Evolutionary conservation across 2,113 vertebrate genomes (phyloP).

Genomic region (Ia io): DNA sequence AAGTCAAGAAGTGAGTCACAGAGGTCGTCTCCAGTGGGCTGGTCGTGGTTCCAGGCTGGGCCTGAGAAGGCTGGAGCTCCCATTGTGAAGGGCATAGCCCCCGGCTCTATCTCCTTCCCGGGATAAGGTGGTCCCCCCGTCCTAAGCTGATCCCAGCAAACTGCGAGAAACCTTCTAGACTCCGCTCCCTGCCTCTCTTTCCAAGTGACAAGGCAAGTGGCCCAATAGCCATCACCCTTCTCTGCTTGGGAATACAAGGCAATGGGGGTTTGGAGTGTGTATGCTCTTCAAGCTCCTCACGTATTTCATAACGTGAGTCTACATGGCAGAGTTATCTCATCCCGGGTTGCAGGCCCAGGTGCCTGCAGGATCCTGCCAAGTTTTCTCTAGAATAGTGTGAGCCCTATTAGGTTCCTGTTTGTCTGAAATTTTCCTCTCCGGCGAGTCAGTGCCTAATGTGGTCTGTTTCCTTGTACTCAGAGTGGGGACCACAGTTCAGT

Average conservation of each 20-base stretch:
- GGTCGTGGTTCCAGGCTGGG: not conserved
- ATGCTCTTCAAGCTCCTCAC: not conserved
- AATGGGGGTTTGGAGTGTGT: not conserved
- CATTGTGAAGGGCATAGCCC: not conserved
- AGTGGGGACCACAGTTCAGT: not conserved
- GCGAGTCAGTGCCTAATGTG: not conserved
- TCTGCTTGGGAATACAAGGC: not conserved
- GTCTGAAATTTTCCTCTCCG: constrained; percentile 12
- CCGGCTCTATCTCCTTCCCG: not conserved
- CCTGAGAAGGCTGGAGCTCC: not conserved
- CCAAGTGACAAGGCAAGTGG: not conserved
- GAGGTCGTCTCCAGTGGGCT: not conserved
- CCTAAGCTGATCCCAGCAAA: not conserved
- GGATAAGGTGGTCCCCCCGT: not conserved
- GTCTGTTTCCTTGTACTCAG: not conserved
- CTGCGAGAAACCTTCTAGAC: not conserved
- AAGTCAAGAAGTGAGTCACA: not conserved
- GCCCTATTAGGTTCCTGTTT: constrained; percentile 49
- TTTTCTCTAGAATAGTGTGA: constrained; percentile 57
- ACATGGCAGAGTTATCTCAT: constrained; percentile 53
- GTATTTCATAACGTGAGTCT: constrained; percentile 26
- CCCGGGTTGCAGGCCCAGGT: constrained; percentile 64
- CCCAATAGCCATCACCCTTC: not conserved
- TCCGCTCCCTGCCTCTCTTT: not conserved
- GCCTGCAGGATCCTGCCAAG: constrained; percentile 52